Base-by-base conservation (phyloP, 2,888 invertebrate species). In the Dugesia japonica region DNA sequence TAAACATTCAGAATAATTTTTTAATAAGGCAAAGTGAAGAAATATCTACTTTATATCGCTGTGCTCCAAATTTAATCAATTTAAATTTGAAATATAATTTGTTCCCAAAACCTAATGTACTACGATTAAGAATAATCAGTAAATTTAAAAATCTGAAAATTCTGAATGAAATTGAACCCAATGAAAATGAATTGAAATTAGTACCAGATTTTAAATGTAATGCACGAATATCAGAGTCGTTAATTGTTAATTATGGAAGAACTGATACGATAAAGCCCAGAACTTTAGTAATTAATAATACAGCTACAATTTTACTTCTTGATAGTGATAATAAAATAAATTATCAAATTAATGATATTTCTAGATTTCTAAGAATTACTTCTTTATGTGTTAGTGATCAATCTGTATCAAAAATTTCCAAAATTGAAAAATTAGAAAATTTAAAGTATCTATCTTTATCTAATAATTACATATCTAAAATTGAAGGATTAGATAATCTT, bases 361-460 rank as follows among this genome's bases (percentile, higher is more conserved):
- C 75, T 15, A 56, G 38, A 28, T 74, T 56, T 17, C 15, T 56
- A 23, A 77, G 75, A 31, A 82, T 84, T 28, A 84, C 83, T 20
- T 81, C 83, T 15, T 78, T 84, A 31, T 82, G 82, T 77, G 79
- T 85, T 72, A 83, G 84, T 72, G 79, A 80, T 72, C 84, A 84
- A 79, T 82, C 83, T 78, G 80, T 85, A 71, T 82, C 82, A 13
- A 84, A 84, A 78, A 74, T 85, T 75, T 83, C 83, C 1, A 83
- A 83, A 74, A 78, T 85, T 71, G 83, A 84, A 17, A 80, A 81
- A 74, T 79, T 85, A 75, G 82, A 82, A 38, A 83, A 83, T 77
- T 80, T 85, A 27, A 80, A 79, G 76, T 85, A 82, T 81, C 83
- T 82, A n/a, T 83, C 84, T 26, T 84, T 85, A 79, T 82, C 83